Percentiles rank a stretch among this genome's conserved stretches.
These are phyloP conservation scores for Hafferia zeledoni DNA, from an alignment of 2,797 vertebrate species.

Conservation along the genomic window DNA sequence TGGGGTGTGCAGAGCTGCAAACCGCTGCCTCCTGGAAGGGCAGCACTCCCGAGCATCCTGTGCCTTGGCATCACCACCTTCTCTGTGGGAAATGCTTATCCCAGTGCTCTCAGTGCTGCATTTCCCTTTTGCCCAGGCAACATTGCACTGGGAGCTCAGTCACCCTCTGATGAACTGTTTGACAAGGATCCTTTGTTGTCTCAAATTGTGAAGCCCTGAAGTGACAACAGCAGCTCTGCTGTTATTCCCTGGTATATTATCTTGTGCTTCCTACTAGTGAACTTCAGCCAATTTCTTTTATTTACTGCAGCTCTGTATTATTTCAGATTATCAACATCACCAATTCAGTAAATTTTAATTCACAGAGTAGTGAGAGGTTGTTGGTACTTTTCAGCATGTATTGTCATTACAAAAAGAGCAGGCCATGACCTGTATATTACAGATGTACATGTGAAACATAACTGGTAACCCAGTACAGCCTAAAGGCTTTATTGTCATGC, in stretches of 20 bases:
- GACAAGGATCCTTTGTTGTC: neutral
- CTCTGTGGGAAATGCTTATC: fast-evolving
- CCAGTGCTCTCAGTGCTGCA: neutral
- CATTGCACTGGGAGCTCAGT: neutral
- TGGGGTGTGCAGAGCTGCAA: neutral
- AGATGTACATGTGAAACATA: neutral
- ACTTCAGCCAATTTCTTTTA: neutral
- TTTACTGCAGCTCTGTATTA: neutral
- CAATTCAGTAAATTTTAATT: neutral
- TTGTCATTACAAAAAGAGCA: neutral
- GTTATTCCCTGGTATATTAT: neutral
- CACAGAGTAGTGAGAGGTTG: neutral
- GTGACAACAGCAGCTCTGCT: neutral
- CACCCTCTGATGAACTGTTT: neutral
- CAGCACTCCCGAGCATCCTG: neutral
- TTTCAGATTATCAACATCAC: neutral
- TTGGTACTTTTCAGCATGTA: neutral
- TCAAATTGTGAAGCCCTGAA: neutral
- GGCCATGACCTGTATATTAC: neutral
- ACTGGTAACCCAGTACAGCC: neutral
- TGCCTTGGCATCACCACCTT: neutral
- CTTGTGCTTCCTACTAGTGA: neutral
- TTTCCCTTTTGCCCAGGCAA: neutral
- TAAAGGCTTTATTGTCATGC: neutral
- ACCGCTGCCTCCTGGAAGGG: neutral